Evolutionary conservation across 2,113 vertebrate genomes (phyloP), one percentile per base, ranked within the genome.

Genomic region (Myrmecobius fasciatus): DNA sequence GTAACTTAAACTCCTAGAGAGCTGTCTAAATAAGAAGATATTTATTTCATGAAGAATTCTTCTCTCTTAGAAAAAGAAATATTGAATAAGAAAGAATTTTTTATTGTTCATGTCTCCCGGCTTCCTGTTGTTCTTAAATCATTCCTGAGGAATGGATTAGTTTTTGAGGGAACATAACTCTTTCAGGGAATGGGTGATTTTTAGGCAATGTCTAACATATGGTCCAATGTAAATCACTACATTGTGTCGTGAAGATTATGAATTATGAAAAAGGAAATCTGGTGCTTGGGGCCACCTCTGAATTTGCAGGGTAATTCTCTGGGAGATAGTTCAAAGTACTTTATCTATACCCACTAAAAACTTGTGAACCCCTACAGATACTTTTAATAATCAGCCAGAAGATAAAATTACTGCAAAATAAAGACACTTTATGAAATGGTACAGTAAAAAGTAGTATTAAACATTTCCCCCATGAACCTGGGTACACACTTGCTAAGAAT

Each of bases 11-110:
- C 31, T n/a, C 60, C 4, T n/a, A 67, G 4, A 67, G 12, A n/a
- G 12, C 60, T 75, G 67, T 17, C 17, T 75, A n/a, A 75, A n/a
- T 75, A 94, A 88, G 90, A 92, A 96, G 93, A 97, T 94, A 52
- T 95, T 96, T 92, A 91, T 93, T 49, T 83, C 28, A 0, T 5
- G 43, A 49, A 93, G 28, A 22, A 36, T 2, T 17, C 49, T 52
- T 91, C 90, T 94, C 67, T 90, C 14, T n/a, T 43, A 53, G 10
- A 91, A 91, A 48, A 93, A 47, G 83, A 94, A 89, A 51, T 53
- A 60, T 91, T 94, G 92, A 96, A 36, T 88, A 75, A 89, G 75
- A 83, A 91, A 89, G 8, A 46, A 94, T 67, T 75, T 91, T 11
- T 43, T 20, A 48, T 53, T 89, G 47, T 25, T 56, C 20, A 20